Evolutionary conservation across 30 jellyfish, hydroid and myxozoan genomes (phyloP).

Genomic region (Sanderia malayensis): DNA sequence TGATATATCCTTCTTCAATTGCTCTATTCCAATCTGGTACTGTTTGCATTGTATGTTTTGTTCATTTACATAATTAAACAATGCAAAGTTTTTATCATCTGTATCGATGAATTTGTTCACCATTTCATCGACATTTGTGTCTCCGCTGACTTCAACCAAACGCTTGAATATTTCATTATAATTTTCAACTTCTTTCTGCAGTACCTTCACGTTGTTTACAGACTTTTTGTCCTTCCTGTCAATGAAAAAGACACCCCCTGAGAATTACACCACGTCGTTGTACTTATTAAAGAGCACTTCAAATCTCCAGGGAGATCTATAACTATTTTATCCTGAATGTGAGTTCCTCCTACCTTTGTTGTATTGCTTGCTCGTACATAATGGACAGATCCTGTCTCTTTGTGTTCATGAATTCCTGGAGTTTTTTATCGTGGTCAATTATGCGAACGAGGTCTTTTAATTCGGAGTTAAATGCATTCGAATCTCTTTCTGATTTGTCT

Average conservation of each 20-base stretch:
- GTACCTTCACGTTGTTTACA: slow-evolving; percentile 21
- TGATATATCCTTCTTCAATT: slow-evolving; percentile 34
- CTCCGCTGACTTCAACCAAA: slow-evolving; percentile 78
- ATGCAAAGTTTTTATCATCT: slow-evolving; percentile 80
- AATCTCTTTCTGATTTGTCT: slow-evolving; percentile 84
- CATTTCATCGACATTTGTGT: slow-evolving; percentile 64
- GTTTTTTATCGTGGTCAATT: slow-evolving; percentile 80
- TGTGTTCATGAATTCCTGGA: slow-evolving; percentile 79
- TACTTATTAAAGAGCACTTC: too few relatives aligned
- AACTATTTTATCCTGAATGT: too few relatives aligned
- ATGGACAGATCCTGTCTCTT: slow-evolving; percentile 60
- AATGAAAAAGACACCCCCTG: too few relatives aligned
- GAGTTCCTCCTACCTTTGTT: too few relatives aligned
- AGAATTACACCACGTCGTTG: too few relatives aligned
- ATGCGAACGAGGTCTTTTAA: slow-evolving; percentile 74
- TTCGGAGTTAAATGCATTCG: slow-evolving; percentile 61
- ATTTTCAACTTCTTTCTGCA: slow-evolving; percentile 63
- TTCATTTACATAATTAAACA: slow-evolving; percentile 82
- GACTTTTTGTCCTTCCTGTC: slow-evolving; percentile 66
- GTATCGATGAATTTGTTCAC: slow-evolving; percentile 56
- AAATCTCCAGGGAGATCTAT: too few relatives aligned
- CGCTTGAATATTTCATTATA: slow-evolving; percentile 73
- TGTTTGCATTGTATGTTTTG: slow-evolving; percentile 62
- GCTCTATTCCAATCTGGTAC: slow-evolving; percentile 40
- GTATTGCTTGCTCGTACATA: slow-evolving; percentile 39